phyloP scores from a whole-genome alignment of 2,797 vertebrate genomes.

The Ambastaia sidthimunki region DNA sequence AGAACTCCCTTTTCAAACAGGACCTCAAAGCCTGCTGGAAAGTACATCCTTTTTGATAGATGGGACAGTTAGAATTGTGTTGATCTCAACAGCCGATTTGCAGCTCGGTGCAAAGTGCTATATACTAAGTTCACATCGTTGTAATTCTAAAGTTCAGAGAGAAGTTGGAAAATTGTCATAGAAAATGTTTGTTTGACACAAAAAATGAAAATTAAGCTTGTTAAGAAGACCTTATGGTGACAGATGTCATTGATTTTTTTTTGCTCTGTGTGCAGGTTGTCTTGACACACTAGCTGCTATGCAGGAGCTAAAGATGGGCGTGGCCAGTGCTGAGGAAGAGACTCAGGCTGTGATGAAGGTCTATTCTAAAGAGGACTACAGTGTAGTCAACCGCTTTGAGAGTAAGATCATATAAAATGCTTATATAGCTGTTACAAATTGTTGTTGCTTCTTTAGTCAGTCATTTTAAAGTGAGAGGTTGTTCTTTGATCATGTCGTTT shows the following conservation, averaged over 20 bases:
- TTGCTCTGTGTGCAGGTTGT: conserved; percentile 80
- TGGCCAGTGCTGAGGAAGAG: conserved; percentile 94
- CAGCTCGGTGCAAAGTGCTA: too few relatives aligned
- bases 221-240: too few relatives aligned
- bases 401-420: conserved; percentile 78
- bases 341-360: conserved; percentile 99
- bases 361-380: conserved; percentile 99
- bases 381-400: conserved; percentile 98
- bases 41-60: not conserved
- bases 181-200: too few relatives aligned
- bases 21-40: not conserved
- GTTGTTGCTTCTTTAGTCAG: too few relatives aligned
- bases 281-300: conserved; percentile 96
- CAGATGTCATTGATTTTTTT: not conserved
- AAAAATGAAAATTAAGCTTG: too few relatives aligned
- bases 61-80: too few relatives aligned
- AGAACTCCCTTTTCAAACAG: not conserved
- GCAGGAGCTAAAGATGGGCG: conserved; percentile 98
- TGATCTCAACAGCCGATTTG: too few relatives aligned
- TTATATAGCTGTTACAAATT: too few relatives aligned
- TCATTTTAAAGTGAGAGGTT: not conserved
- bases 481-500: conserved; percentile 1
- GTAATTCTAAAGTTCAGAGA: too few relatives aligned
- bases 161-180: too few relatives aligned
- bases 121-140: too few relatives aligned